A percentile compares a stretch with the other conserved stretches of the same genome.
phyloP scores from a whole-genome alignment of 2,888 invertebrate species.

The Aproaerema taeniolella region DNA sequence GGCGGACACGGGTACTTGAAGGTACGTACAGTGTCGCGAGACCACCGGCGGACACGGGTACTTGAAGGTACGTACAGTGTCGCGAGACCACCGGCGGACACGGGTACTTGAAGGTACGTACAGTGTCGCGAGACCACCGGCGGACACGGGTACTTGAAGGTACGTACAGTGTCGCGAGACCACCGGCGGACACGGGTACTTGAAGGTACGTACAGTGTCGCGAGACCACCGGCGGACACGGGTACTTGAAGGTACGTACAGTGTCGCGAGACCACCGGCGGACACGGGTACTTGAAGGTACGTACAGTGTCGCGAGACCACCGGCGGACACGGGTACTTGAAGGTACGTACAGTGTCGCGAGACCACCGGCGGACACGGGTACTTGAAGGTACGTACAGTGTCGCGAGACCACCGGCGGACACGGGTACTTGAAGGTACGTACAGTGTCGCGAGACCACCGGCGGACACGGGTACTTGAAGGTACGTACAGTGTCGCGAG shows the following conservation, averaged over 20 bases:
- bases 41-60: not conserved
- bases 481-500: no score
- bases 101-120: not conserved
- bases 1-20: constrained; percentile 91
- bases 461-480: not conserved
- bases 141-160: not conserved
- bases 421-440: not conserved
- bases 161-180: no score
- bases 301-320: no score
- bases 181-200: not conserved
- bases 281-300: not conserved
- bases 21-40: constrained; percentile 26
- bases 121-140: no score
- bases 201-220: not conserved
- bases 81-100: not conserved
- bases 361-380: not conserved
- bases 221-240: not conserved
- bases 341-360: not conserved
- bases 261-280: no score
- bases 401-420: no score
- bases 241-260: not conserved
- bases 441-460: no score
- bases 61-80: not conserved
- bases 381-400: not conserved
- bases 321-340: not conserved